Conservation (phyloP, 2,888 invertebrate species). For the Alsophila aescularia region DNA sequence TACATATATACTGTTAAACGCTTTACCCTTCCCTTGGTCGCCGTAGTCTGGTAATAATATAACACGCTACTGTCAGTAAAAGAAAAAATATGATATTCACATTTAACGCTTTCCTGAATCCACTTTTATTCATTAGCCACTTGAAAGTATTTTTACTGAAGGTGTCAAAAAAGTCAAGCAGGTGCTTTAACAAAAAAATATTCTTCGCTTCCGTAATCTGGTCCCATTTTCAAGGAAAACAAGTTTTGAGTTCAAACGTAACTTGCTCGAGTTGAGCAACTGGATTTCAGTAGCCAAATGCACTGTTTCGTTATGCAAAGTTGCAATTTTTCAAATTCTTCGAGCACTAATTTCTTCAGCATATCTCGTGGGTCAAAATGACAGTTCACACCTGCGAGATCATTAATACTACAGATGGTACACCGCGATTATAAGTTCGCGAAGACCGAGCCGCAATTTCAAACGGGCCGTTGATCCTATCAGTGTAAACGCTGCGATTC, state of each 20-base stretch:
- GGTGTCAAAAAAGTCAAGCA: too few relatives aligned
- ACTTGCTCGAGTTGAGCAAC: not conserved
- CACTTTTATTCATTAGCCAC: too few relatives aligned
- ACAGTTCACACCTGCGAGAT: slow-evolving; percentile 50
- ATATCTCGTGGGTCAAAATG: slow-evolving; percentile 24
- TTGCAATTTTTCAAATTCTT: slow-evolving; percentile 15
- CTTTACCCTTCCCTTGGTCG: too few relatives aligned
- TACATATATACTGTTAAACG: too few relatives aligned
- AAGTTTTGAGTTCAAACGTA: not conserved
- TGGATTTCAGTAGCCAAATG: slow-evolving; percentile 15
- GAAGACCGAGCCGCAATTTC: slow-evolving; percentile 41
- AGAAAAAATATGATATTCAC: too few relatives aligned
- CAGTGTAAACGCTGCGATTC: slow-evolving; percentile 39
- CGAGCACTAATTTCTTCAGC: slow-evolving; percentile 27
- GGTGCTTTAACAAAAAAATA: too few relatives aligned
- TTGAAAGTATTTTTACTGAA: too few relatives aligned
- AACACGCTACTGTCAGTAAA: too few relatives aligned
- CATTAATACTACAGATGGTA: slow-evolving; percentile 57
- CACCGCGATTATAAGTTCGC: slow-evolving; percentile 49
- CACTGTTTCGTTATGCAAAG: slow-evolving; percentile 4
- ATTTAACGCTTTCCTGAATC: too few relatives aligned
- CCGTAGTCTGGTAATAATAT: too few relatives aligned
- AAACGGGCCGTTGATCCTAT: slow-evolving; percentile 43
- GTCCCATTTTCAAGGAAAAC: slow-evolving; percentile 4
- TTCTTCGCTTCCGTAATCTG: not conserved